Evolutionary conservation across 2,888 invertebrate species (phyloP), one percentile per base, ranked within the genome.

Genomic region (Psylliodes chrysocephalus): DNA sequence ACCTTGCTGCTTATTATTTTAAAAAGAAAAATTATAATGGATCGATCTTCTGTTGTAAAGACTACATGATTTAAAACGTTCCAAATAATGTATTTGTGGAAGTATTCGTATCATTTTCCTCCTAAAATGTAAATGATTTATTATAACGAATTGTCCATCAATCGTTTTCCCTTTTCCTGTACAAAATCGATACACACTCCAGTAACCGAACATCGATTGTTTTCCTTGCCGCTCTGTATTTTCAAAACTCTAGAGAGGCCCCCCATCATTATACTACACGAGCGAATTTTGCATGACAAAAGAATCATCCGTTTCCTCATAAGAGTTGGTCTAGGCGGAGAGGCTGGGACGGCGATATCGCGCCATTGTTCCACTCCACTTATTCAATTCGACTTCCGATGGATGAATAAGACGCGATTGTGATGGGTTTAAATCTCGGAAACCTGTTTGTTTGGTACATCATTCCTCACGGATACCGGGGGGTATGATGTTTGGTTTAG

Each of bases 311-410:
- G 46, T 54, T 61, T 61, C 54, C 61, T 61, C 54, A 30, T 61
- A 54, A 61, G 54, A 55, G 42, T 28, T 55, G 54, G 38, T 54
- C 44, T 30, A 44, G 19, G 14, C n/a, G n/a, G n/a, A n/a, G n/a
- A 35, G 25, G 19, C 25, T 30, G 35, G 25, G 17, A 42, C 44
- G 55, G 14, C 17, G 53, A 53, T 54, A 53, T 54, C 38, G 38
- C 38, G 14, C 53, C 33, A 47, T 54, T 54, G 54, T 54, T 61
- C 54, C 54, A 61, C 40, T 61, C 61, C 47, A 61, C 35, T 61
- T 61, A 61, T 61, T 61, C 61, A 61, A 61, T 61, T 54, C 61
- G 40, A 61, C 61, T 61, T 61, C 61, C 61, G 54, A 61, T 55
- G 60, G 10, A 42, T 7, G 42, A 17, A 42, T 42, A 35, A 35